phyloP scores from a whole-genome alignment of 2,888 invertebrate species.

The Himalopsyche anomala region DNA sequence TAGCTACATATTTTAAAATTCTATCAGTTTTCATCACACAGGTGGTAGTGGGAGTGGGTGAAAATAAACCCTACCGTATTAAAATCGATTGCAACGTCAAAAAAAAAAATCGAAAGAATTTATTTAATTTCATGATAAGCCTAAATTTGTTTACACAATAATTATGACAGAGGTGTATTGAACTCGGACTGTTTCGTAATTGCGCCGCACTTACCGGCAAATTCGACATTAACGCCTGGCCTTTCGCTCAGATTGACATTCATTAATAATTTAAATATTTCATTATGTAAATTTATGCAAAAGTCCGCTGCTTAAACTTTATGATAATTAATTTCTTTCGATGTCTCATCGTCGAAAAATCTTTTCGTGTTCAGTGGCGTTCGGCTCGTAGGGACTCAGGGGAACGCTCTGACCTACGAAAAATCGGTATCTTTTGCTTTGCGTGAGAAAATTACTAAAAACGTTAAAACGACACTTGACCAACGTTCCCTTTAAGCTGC shows the following conservation, averaged over 20 bases:
- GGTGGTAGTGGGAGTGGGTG: too few relatives aligned
- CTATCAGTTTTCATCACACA: too few relatives aligned
- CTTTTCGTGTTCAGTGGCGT: too few relatives aligned
- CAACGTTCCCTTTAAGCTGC: too few relatives aligned
- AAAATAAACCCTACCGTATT: too few relatives aligned
- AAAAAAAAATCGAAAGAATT: neutral
- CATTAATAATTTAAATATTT: too few relatives aligned
- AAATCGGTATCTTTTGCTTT: too few relatives aligned
- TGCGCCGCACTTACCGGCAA: neutral
- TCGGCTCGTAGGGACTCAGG: too few relatives aligned
- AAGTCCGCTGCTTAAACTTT: neutral
- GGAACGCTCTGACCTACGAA: too few relatives aligned
- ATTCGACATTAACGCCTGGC: neutral
- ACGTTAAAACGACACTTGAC: too few relatives aligned
- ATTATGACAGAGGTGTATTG: neutral
- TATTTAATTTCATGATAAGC: neutral
- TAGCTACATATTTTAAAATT: too few relatives aligned
- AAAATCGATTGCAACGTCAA: neutral
- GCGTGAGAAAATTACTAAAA: too few relatives aligned
- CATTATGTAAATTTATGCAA: conserved; percentile 4
- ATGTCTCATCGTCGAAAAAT: neutral
- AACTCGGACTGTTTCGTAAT: neutral
- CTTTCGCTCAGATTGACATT: neutral
- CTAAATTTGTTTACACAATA: neutral
- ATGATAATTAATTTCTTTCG: neutral